Percentiles rank a stretch among this genome's conserved stretches.
Conservation (phyloP, 2,888 invertebrate species). For the Psylliodes chrysocephalus region DNA sequence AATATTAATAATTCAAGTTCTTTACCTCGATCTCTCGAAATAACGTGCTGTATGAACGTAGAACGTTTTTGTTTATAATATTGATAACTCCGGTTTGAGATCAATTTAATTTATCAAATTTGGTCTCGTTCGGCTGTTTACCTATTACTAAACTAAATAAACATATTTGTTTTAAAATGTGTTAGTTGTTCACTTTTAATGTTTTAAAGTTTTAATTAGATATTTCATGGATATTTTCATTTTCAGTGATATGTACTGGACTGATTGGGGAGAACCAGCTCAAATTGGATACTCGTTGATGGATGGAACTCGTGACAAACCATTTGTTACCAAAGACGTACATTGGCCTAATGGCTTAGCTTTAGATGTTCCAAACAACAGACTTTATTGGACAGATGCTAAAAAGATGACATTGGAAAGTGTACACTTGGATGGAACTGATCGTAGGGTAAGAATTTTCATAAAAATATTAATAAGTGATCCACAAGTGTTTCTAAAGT, state of each 20-base stretch:
- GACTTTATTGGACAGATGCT: conserved; percentile 92
- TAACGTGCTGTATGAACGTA: no score
- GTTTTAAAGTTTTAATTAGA: background rate
- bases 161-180: no score
- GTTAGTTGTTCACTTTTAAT: no score
- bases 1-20: no score
- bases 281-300: conserved; percentile 84
- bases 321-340: conserved; percentile 73
- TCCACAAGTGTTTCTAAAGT: no score
- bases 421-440: conserved; percentile 72
- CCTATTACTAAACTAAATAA: no score
- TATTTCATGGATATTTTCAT: background rate
- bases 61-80: no score
- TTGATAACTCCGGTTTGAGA: no score
- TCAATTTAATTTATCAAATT: no score
- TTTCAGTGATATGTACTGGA: conserved; percentile 87
- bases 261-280: conserved; percentile 82
- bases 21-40: no score
- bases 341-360: conserved; percentile 88
- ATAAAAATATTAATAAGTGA: no score
- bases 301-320: conserved; percentile 78
- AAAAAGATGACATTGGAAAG: conserved; percentile 75
- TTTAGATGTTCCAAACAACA: conserved; percentile 79
- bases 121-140: no score
- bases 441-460: conserved; percentile 72